These are phyloP conservation scores for Enteromius treurensis DNA, from an alignment of 2,797 vertebrate species.

Conservation along the genomic window DNA sequence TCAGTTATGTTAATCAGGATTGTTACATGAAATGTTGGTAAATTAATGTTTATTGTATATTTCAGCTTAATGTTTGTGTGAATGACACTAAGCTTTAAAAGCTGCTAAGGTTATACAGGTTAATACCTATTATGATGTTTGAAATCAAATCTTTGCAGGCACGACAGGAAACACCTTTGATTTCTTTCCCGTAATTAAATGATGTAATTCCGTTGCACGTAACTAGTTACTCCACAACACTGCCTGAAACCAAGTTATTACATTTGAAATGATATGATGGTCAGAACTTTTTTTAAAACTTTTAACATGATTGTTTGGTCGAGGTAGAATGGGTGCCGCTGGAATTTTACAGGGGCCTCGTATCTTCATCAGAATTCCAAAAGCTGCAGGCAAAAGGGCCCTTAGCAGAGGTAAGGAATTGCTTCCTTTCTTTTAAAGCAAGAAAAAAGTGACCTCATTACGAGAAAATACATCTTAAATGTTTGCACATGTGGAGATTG, in stretches of 20 bases:
- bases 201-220: too few species aligned
- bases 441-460: constrained; percentile 63
- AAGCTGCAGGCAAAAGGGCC: constrained; percentile 23
- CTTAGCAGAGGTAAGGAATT: constrained; percentile 51
- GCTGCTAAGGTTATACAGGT: too few species aligned
- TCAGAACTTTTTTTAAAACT: background rate
- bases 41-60: too few species aligned
- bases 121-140: too few species aligned
- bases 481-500: constrained; percentile 69
- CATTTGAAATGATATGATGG: background rate
- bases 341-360: background rate
- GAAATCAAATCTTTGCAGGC: too few species aligned
- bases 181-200: too few species aligned
- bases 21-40: too few species aligned
- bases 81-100: too few species aligned
- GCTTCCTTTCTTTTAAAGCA: constrained; percentile 51
- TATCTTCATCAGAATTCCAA: constrained; percentile 22
- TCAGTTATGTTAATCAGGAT: too few species aligned
- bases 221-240: too few species aligned
- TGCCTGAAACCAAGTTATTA: background rate
- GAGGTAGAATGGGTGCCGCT: background rate
- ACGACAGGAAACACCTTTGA: too few species aligned
- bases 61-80: too few species aligned
- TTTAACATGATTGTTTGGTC: background rate
- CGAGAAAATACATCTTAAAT: constrained; percentile 65